These are phyloP conservation scores for Coecobrya sp. DNA, from an alignment of 2,888 invertebrate genomes.

Conservation along the genomic window DNA sequence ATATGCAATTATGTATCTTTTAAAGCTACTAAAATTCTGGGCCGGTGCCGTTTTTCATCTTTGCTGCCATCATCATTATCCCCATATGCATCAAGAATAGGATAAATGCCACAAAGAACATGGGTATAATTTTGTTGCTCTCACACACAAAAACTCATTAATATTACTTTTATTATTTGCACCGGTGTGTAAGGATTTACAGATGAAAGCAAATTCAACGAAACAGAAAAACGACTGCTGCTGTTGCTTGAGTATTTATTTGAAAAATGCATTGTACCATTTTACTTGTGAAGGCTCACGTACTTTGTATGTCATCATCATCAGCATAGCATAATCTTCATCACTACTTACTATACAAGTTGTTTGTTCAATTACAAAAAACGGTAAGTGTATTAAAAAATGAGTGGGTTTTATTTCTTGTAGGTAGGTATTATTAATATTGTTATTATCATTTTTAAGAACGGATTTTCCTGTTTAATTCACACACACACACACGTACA, in stretches of 20 bases:
- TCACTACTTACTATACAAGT: background rate
- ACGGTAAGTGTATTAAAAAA: slow-evolving; percentile 10
- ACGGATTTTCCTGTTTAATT: slow-evolving; percentile 17
- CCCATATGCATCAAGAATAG: no score
- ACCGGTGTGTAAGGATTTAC: no score
- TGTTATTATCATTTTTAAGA: background rate
- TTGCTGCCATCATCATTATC: no score
- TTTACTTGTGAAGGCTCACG: background rate
- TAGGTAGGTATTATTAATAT: background rate
- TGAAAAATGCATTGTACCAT: background rate
- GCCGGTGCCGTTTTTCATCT: no score
- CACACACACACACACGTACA: background rate
- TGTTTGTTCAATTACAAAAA: slow-evolving; percentile 3
- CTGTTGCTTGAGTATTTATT: background rate
- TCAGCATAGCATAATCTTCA: background rate
- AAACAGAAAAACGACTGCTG: background rate
- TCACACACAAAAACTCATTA: no score
- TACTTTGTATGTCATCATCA: slow-evolving; percentile 21
- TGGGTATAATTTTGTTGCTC: no score
- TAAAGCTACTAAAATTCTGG: no score
- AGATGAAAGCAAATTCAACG: background rate
- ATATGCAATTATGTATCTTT: no score
- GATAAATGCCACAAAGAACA: no score
- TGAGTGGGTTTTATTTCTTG: background rate
- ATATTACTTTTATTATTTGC: no score